A percentile compares a stretch with the other conserved stretches of the same genome.
phyloP scores from a whole-genome alignment of 1,140 invertebrate genomes.

The Platyura marginata region DNA sequence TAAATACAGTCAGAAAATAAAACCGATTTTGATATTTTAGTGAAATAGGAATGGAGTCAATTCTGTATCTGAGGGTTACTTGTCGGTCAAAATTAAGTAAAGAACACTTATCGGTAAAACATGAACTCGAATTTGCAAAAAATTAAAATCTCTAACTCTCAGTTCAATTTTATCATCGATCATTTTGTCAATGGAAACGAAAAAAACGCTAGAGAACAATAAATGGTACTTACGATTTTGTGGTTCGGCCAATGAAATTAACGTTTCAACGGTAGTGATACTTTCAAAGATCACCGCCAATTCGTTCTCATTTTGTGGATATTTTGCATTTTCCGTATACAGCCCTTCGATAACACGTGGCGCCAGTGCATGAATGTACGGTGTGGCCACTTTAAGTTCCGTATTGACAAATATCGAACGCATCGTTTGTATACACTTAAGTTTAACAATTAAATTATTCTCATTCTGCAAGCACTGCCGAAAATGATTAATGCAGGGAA shows the following conservation, averaged over 20 bases:
- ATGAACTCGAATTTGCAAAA: too few species aligned
- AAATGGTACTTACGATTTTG: slow-evolving; percentile 49
- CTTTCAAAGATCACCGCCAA: slow-evolving; percentile 46
- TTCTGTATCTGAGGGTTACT: too few species aligned
- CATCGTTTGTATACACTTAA: slow-evolving; percentile 63
- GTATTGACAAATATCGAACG: slow-evolving; percentile 52
- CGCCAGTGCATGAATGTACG: slow-evolving; percentile 66
- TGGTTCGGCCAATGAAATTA: slow-evolving; percentile 54
- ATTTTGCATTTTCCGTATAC: slow-evolving; percentile 38
- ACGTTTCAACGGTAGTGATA: slow-evolving; percentile 46
- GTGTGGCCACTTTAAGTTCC: slow-evolving; percentile 46
- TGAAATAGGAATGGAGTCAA: too few species aligned
- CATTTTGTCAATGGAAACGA: background rate
- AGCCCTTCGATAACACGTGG: slow-evolving; percentile 52
- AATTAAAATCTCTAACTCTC: too few species aligned
- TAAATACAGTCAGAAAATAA: too few species aligned
- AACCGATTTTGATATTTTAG: too few species aligned
- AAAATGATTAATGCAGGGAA: slow-evolving; percentile 87
- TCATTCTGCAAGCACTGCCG: slow-evolving; percentile 64
- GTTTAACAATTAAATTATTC: slow-evolving; percentile 36
- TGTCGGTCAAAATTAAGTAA: too few species aligned
- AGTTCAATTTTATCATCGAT: too few species aligned
- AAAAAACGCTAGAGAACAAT: slow-evolving; percentile 5
- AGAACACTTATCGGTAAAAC: too few species aligned
- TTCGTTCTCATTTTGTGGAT: slow-evolving; percentile 35